Base-by-base conservation (phyloP, 2,888 invertebrate genomes). In the Bimastos eiseni region DNA sequence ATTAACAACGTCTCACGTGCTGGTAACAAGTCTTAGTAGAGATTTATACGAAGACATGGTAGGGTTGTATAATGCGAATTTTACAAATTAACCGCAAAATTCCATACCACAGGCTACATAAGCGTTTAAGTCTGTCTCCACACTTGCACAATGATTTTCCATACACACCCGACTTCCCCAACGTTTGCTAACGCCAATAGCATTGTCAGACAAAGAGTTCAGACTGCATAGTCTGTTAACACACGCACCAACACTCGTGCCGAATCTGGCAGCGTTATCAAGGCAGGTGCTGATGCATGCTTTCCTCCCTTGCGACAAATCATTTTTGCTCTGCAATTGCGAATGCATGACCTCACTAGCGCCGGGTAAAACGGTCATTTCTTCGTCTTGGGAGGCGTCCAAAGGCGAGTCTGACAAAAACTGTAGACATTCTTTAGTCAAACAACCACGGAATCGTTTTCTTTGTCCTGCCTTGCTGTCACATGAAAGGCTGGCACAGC, bases 161-260 rank as follows among this genome's bases (percentile, higher is more conserved):
- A 86, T 86, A 37, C 86, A 86, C 1, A 86, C 86, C 2, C 86
- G 86, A 86, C 86, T 86, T 86, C 86, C 86, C 86, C 86, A 86
- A 19, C 86, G 86, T 86, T 86, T 86, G 19, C 86, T 86, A 24
- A 86, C 17, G 24, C n/a, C 86, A 34, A 86, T 24, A 5, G 30
- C 19, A 24, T 24, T 86, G 86, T 36, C 33, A 36, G 34, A n/a
- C 1, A n/a, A 70, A n/a, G 70, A 70, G 70, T 70, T 70, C 6
- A 30, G 70, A 70, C n/a, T 70, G n/a, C 70, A 70, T n/a, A 70
- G n/a, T 70, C 70, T 70, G n/a, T n/a, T 70, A 70, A 70, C 70
- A 70, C 70, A 70, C n/a, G 70, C 70, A n/a, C 70, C 70, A 11
- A 70, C 70, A 13, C 70, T 70, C n/a, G 70, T n/a, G 70, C 70